These are phyloP conservation scores for Vannuccia rotundouncinata DNA, from an alignment of 2,888 invertebrate genomes.

Conservation along the genomic window DNA sequence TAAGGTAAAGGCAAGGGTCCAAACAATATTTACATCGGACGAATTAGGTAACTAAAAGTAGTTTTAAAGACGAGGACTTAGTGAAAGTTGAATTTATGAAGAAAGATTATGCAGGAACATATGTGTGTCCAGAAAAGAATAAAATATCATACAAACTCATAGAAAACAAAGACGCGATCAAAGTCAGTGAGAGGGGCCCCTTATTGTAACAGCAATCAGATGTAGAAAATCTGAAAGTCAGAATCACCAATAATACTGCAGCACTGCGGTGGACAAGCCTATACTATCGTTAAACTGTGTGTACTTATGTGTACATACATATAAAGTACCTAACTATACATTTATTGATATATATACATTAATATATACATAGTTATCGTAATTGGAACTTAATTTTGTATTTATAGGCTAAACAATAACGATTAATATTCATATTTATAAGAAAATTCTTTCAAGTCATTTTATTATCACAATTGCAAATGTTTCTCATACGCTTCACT, in stretches of 20 bases:
- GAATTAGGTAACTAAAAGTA: constrained; percentile 16
- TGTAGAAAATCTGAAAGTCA: background rate
- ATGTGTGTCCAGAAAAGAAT: constrained; percentile 9
- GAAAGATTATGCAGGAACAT: constrained; percentile 9
- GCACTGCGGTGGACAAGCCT: background rate
- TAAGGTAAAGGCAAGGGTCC: constrained; percentile 22
- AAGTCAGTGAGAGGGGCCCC: background rate
- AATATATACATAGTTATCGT: too few relatives aligned
- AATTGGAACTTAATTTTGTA: too few relatives aligned
- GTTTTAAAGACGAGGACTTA: background rate
- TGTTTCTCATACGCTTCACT: background rate
- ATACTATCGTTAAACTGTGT: too few relatives aligned
- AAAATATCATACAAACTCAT: background rate
- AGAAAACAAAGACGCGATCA: background rate
- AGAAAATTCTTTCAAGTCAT: background rate
- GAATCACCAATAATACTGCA: background rate
- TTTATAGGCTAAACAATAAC: background rate
- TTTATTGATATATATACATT: too few relatives aligned
- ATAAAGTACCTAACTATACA: too few relatives aligned
- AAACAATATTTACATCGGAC: constrained; percentile 3
- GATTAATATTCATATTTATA: background rate
- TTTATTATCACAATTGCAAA: background rate
- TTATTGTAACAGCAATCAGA: background rate
- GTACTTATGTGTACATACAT: background rate
- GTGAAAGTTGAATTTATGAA: constrained; percentile 15